A percentile compares a stretch with the other conserved stretches of the same genome.
Conservation (phyloP, 1,140 invertebrate genomes). For the Drosophila leontia region DNA sequence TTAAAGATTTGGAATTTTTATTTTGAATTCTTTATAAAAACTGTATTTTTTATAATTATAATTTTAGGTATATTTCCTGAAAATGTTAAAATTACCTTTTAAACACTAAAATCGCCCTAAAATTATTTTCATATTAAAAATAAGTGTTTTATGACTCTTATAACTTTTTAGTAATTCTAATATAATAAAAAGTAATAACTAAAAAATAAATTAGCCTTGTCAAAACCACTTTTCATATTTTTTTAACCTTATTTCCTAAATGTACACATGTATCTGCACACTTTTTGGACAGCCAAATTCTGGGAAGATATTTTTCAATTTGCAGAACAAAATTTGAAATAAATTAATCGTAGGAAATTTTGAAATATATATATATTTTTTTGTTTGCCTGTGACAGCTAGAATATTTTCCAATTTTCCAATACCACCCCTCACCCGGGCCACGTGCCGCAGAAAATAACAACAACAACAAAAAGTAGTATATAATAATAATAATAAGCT, state of each 20-base stretch:
- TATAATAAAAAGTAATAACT: conserved; percentile 21
- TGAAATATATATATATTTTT: not conserved
- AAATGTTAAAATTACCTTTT: too few species aligned
- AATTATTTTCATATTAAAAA: not conserved
- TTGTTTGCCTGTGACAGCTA: conserved; percentile 25
- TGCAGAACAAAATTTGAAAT: conserved; percentile 10
- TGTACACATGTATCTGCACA: conserved; percentile 14
- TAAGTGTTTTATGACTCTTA: too few species aligned
- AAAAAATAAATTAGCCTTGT: conserved; percentile 15
- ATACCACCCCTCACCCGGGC: conserved; percentile 17
- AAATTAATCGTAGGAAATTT: conserved; percentile 37
- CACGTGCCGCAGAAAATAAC: conserved; percentile 21
- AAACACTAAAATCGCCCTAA: not conserved
- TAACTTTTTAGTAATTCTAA: conserved; percentile 7
- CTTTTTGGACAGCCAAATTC: conserved; percentile 1
- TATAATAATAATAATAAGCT: conserved; percentile 25
- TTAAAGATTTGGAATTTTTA: too few species aligned
- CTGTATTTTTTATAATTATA: too few species aligned
- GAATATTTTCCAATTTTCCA: conserved; percentile 45
- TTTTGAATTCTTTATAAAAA: too few species aligned
- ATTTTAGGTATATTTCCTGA: too few species aligned
- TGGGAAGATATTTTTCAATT: conserved; percentile 27
- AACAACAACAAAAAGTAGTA: not conserved
- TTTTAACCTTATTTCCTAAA: conserved; percentile 1
- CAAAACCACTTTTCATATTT: conserved; percentile 5